Conservation (phyloP, 2,113 vertebrate species). For the Crotalus tigris region DNA sequence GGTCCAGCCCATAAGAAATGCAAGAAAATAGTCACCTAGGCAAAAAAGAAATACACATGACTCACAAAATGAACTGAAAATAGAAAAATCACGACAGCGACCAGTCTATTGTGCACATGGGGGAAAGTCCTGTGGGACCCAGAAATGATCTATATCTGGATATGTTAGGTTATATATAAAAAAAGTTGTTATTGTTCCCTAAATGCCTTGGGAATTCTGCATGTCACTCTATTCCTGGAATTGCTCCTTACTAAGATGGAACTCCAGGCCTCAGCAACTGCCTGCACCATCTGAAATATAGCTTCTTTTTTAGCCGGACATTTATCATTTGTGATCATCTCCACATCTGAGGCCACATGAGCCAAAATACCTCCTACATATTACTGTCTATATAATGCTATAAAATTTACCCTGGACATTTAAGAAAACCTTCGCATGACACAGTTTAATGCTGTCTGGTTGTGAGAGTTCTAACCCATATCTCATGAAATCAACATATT, state of each 20-base stretch:
- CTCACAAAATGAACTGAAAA: slow-evolving; percentile 10
- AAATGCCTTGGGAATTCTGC: background rate
- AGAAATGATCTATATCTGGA: background rate
- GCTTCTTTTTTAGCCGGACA: background rate
- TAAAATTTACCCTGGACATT: background rate
- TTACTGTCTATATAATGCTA: background rate
- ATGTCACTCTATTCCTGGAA: background rate
- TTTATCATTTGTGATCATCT: background rate
- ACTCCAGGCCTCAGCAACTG: background rate
- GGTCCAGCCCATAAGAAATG: slow-evolving; percentile 93
- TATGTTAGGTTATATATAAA: background rate
- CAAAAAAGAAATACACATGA: slow-evolving; percentile 24
- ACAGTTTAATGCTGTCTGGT: background rate
- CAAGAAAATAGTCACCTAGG: slow-evolving; percentile 88
- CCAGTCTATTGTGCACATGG: background rate
- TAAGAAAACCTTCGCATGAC: background rate
- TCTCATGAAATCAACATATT: background rate
- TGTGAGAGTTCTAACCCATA: background rate
- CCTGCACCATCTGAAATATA: background rate
- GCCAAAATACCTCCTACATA: background rate
- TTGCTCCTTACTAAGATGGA: background rate
- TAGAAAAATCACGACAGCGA: background rate
- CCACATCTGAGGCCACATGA: background rate
- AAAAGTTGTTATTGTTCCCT: background rate
- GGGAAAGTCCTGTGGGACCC: background rate